Conservation (phyloP, 2,888 invertebrate genomes). For the Heliconius aoede region DNA sequence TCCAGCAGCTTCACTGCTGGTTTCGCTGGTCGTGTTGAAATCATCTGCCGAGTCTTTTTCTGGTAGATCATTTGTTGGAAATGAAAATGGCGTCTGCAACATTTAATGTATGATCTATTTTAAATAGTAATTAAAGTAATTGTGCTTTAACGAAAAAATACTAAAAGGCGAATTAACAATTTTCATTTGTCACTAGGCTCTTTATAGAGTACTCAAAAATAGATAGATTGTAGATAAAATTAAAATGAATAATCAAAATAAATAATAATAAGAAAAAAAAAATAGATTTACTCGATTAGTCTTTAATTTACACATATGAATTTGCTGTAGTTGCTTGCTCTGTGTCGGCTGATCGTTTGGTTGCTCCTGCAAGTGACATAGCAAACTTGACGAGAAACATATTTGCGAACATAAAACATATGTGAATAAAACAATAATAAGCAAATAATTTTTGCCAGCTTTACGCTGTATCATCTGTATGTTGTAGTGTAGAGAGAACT, state of each 20-base stretch:
- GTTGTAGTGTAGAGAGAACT: too few species aligned
- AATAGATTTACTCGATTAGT: conserved; percentile 59
- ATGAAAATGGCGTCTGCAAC: conserved; percentile 44
- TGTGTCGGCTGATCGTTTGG: conserved; percentile 60
- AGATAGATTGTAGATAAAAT: background rate
- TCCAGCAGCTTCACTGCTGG: conserved; percentile 60
- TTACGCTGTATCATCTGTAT: too few species aligned
- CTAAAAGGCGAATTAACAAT: background rate
- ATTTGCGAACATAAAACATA: conserved; percentile 8
- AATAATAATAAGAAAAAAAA: conserved; percentile 41
- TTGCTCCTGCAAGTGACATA: conserved; percentile 59
- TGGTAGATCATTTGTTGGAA: conserved; percentile 61
- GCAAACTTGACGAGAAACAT: conserved; percentile 27
- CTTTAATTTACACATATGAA: conserved; percentile 63
- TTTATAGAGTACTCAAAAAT: too few species aligned
- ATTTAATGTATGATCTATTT: background rate
- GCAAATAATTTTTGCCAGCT: too few species aligned
- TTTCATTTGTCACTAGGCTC: too few species aligned
- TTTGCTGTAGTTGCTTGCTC: conserved; percentile 60
- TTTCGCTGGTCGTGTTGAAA: conserved; percentile 62
- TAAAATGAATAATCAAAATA: background rate
- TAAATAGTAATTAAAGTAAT: background rate
- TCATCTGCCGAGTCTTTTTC: conserved; percentile 70
- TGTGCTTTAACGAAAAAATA: background rate
- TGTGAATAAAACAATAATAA: background rate